Conservation (phyloP, 2,113 vertebrate genomes). For the Condylura cristata region DNA sequence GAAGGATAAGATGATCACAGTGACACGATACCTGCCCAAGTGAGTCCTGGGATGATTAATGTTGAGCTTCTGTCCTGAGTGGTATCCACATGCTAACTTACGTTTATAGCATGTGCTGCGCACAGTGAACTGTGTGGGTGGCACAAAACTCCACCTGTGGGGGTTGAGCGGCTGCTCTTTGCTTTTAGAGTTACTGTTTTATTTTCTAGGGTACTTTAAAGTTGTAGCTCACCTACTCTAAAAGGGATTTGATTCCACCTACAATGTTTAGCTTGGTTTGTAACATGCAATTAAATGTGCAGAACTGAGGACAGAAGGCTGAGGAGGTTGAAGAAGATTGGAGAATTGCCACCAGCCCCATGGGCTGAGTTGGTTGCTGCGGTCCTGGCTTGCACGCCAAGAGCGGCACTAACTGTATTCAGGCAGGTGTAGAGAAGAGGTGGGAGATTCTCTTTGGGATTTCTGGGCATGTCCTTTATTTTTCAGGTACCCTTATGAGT, state of each 20-base stretch:
- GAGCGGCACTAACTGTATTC: background rate
- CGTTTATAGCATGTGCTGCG: background rate
- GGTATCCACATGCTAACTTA: background rate
- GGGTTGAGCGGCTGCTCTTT: background rate
- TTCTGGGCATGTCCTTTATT: background rate
- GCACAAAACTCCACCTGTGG: background rate
- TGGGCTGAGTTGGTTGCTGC: background rate
- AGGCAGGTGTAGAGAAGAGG: background rate
- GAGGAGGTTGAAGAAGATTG: background rate
- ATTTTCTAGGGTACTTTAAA: background rate
- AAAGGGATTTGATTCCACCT: background rate
- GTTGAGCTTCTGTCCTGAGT: background rate
- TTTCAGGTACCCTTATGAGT: slow-evolving; percentile 95
- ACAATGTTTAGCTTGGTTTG: background rate
- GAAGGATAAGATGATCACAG: slow-evolving; percentile 98
- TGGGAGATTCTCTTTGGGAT: background rate
- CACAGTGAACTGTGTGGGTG: background rate
- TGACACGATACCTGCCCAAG: slow-evolving; percentile 98
- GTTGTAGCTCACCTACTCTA: background rate
- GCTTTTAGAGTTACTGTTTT: background rate
- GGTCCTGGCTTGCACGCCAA: background rate
- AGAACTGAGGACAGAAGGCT: slow-evolving; percentile 15
- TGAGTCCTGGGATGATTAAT: slow-evolving; percentile 82
- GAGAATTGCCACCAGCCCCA: background rate
- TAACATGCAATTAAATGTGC: slow-evolving; percentile 29